phyloP scores from a whole-genome alignment of 2,888 invertebrate species.

The Dasypogon diadema region DNA sequence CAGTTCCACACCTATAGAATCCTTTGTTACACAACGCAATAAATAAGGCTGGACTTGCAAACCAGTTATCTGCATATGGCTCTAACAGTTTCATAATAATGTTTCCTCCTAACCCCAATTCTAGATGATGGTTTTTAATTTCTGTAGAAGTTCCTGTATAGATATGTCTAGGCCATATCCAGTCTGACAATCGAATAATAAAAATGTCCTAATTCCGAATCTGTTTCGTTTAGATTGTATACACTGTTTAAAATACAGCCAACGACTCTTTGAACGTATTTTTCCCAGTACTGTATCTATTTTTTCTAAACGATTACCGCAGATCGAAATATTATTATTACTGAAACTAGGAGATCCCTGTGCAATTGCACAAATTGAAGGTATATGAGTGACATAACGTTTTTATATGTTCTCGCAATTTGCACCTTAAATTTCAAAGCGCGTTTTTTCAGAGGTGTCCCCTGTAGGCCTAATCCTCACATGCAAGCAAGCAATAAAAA shows the following conservation, averaged over 20 bases:
- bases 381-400: too few relatives aligned
- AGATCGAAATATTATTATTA: slow-evolving; percentile 5
- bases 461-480: too few relatives aligned
- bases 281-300: background rate
- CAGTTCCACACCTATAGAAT: background rate
- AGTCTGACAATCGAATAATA: background rate
- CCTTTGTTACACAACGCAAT: slow-evolving; percentile 3
- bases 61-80: slow-evolving; percentile 13
- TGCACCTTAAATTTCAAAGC: too few relatives aligned
- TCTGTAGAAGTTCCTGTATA: slow-evolving; percentile 1
- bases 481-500: too few relatives aligned
- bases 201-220: background rate
- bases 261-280: background rate
- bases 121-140: background rate
- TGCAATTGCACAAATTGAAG: too few relatives aligned
- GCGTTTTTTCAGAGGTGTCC: too few relatives aligned
- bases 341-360: too few relatives aligned
- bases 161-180: background rate
- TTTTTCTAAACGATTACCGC: background rate
- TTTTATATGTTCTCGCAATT: too few relatives aligned
- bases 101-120: background rate
- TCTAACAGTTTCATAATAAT: background rate
- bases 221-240: slow-evolving; percentile 2
- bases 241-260: slow-evolving; percentile 2
- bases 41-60: slow-evolving; percentile 2